Percentiles rank a stretch among this genome's conserved stretches.
Evolutionary conservation across 2,888 invertebrate genomes (phyloP).

Genomic region (Meganola albula): DNA sequence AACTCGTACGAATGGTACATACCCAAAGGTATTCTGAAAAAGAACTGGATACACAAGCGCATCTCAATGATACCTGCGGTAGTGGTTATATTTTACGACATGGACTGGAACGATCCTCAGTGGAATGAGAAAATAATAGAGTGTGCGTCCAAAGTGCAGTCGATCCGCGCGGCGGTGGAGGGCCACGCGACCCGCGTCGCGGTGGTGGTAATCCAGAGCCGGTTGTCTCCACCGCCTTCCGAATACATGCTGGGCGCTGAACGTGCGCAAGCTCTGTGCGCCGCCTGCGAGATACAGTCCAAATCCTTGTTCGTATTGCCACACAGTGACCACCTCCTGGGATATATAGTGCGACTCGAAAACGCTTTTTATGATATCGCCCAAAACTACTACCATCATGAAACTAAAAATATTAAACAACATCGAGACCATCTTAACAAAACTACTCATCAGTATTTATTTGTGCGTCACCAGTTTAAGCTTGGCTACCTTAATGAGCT

Average conservation of each 20-base stretch:
- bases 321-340: slow-evolving; percentile 90
- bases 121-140: slow-evolving; percentile 98
- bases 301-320: slow-evolving; percentile 96
- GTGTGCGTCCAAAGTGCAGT: slow-evolving; percentile 93
- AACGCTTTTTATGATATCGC: slow-evolving; percentile 96
- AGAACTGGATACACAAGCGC: slow-evolving; percentile 97
- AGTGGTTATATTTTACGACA: slow-evolving; percentile 95
- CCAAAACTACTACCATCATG: slow-evolving; percentile 93
- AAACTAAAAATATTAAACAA: slow-evolving; percentile 89
- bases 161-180: slow-evolving; percentile 84
- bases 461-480: slow-evolving; percentile 97
- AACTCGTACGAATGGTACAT: slow-evolving; percentile 97
- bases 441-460: slow-evolving; percentile 92
- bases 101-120: slow-evolving; percentile 96
- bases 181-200: slow-evolving; percentile 87
- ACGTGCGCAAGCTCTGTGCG: slow-evolving; percentile 92
- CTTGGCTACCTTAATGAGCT: slow-evolving; percentile 96
- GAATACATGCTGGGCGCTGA: slow-evolving; percentile 93
- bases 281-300: slow-evolving; percentile 93
- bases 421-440: slow-evolving; percentile 95
- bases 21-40: slow-evolving; percentile 94
- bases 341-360: slow-evolving; percentile 87
- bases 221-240: slow-evolving; percentile 85
- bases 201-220: slow-evolving; percentile 93
- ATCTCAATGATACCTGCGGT: slow-evolving; percentile 93